phyloP scores from a whole-genome alignment of 2,113 vertebrate genomes.

The Phainopepla nitens region DNA sequence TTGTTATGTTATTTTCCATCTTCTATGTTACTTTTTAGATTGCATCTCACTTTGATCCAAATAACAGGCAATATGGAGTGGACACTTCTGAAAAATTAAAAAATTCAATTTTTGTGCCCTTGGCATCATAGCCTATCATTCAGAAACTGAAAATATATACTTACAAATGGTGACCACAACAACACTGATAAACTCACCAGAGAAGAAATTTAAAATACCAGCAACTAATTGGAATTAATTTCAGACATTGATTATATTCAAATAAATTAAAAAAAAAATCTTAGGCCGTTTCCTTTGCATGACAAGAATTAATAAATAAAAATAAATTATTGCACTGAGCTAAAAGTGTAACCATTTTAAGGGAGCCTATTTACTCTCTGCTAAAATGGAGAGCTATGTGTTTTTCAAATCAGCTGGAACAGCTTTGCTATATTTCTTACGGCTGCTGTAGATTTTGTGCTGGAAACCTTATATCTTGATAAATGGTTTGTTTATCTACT shows the following conservation, averaged over 20 bases:
- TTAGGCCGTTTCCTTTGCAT: neutral
- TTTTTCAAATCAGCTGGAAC: neutral
- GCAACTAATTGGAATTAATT: neutral
- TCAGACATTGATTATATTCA: neutral
- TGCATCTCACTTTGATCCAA: neutral
- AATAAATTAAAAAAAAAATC: neutral
- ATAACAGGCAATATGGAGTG: neutral
- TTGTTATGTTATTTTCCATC: neutral
- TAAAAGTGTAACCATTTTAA: neutral
- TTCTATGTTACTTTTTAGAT: neutral
- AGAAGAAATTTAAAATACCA: neutral
- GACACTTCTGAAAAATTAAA: neutral
- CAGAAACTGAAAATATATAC: neutral
- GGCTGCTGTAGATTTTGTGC: neutral
- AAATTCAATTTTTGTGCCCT: neutral
- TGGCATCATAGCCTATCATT: neutral
- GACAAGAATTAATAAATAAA: neutral
- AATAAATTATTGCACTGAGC: neutral
- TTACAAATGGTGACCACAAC: neutral
- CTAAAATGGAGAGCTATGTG: neutral
- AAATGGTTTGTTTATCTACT: slow-evolving; percentile 18
- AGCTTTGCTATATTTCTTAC: neutral
- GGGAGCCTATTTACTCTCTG: neutral
- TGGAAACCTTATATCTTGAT: neutral
- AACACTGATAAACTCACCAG: neutral